Evolutionary conservation across 2,797 vertebrate species (phyloP).

Genomic region (Sebastes goodei): DNA sequence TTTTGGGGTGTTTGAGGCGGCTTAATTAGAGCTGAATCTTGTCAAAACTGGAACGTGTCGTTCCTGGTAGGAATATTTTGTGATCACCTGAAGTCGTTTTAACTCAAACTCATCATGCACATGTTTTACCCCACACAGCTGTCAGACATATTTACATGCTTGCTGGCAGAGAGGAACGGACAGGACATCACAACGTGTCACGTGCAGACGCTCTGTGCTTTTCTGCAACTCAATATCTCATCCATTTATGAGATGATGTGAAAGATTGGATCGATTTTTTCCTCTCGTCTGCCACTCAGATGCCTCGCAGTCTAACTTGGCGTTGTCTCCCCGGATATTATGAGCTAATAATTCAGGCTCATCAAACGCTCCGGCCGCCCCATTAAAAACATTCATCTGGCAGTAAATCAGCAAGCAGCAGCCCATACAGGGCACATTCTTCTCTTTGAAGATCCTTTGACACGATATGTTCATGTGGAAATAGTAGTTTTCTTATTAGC

Average conservation of each 20-base stretch:
- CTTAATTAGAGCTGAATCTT: conserved; percentile 42
- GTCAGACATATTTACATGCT: conserved; percentile 59
- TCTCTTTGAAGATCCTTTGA: conserved; percentile 50
- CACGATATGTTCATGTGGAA: conserved; percentile 34
- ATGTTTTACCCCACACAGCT: conserved; percentile 47
- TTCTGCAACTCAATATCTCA: conserved; percentile 28
- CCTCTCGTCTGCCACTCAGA: conserved; percentile 1
- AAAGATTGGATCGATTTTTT: background rate
- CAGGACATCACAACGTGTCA: conserved; percentile 29
- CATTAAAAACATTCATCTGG: conserved; percentile 52
- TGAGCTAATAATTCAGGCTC: conserved; percentile 20
- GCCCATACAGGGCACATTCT: conserved; percentile 16
- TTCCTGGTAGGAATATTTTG: conserved; percentile 4
- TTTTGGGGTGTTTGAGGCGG: background rate
- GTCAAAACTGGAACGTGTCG: background rate
- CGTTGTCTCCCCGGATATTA: conserved; percentile 2
- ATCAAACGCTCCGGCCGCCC: conserved; percentile 22
- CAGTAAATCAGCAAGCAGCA: conserved; percentile 11
- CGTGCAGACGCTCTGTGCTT: background rate
- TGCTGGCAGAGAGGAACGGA: conserved; percentile 2
- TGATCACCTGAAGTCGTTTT: conserved; percentile 64
- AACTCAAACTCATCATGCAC: conserved; percentile 63
- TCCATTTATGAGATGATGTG: background rate
- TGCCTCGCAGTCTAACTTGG: conserved; percentile 9
- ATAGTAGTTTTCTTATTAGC: conserved; percentile 18